phyloP scores from a whole-genome alignment of 1,140 invertebrate species.

The Samia ricini region DNA sequence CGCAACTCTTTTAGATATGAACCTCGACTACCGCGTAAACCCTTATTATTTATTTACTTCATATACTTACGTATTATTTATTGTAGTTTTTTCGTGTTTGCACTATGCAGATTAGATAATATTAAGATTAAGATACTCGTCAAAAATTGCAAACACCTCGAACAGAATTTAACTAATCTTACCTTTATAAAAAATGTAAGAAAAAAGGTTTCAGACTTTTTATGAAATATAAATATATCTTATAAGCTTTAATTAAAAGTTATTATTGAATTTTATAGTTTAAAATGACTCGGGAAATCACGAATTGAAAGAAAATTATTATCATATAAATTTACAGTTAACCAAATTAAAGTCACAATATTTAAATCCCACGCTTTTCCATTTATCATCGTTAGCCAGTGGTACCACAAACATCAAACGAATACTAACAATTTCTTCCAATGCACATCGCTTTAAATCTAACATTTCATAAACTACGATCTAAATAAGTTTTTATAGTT shows the following conservation, averaged over 20 bases:
- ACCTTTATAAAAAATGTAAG: too few relatives aligned
- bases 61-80: too few relatives aligned
- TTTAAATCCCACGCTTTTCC: neutral
- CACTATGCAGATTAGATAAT: too few relatives aligned
- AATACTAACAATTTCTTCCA: neutral
- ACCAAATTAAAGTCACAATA: neutral
- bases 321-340: neutral
- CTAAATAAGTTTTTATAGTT: neutral
- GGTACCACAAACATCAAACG: neutral
- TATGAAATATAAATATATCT: too few relatives aligned
- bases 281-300: neutral
- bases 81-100: too few relatives aligned
- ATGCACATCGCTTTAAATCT: neutral
- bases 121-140: too few relatives aligned
- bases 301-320: neutral
- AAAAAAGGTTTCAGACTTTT: too few relatives aligned
- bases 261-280: neutral
- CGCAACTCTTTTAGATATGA: too few relatives aligned
- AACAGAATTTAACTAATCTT: too few relatives aligned
- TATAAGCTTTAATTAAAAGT: neutral
- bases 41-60: too few relatives aligned
- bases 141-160: too few relatives aligned
- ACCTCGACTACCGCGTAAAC: too few relatives aligned
- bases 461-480: neutral
- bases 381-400: neutral